Evolutionary conservation across 2,888 invertebrate species (phyloP), one percentile per base, ranked within the genome.

Genomic region (Amblyjoppa proteus): DNA sequence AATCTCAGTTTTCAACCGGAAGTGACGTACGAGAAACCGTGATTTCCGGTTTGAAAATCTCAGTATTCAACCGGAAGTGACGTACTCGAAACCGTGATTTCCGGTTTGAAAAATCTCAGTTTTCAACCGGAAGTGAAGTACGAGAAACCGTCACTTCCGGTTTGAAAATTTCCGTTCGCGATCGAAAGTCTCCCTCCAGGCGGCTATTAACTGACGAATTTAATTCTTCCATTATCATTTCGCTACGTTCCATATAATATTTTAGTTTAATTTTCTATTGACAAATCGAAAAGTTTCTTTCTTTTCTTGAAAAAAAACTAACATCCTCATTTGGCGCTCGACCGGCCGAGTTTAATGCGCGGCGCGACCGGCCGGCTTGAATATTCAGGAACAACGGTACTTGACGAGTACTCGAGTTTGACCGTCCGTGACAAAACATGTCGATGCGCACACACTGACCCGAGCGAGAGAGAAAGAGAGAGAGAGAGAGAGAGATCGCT

Each of bases 351-450:
- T 51, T 58, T 70, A 13, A n/a, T 51, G 9, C 49, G 13, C 3
- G 71, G 1, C 11, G 7, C 41, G 41, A 9, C 9, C 41, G 9
- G 13, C 45, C 13, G 13, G 3, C 45, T 45, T 66, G 84, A 86
- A 80, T 85, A 83, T 79, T 81, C 77, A 74, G 76, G 85, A 84
- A 86, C 86, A 51, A 87, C 84, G 74, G 69, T 38, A 69, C 70
- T 74, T 45, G 53, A 64, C 38, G 79, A 11, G 38, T 20, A 41
- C 2, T 20, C 20, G 73, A 34, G 56, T 38, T 38, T 25, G 41
- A 73, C 6, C 38, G 53, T 4, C 25, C 34, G 38, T 41, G 28
- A 38, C 58, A 78, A 70, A n/a, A n/a, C 34, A 41, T 41, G 16
- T 16, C 6, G 20, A 38, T 41, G 53, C 45, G 56, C n/a, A n/a